Evolutionary conservation across 2,888 invertebrate genomes (phyloP), one percentile per base, ranked within the genome.

Genomic region (Andrena dorsata): DNA sequence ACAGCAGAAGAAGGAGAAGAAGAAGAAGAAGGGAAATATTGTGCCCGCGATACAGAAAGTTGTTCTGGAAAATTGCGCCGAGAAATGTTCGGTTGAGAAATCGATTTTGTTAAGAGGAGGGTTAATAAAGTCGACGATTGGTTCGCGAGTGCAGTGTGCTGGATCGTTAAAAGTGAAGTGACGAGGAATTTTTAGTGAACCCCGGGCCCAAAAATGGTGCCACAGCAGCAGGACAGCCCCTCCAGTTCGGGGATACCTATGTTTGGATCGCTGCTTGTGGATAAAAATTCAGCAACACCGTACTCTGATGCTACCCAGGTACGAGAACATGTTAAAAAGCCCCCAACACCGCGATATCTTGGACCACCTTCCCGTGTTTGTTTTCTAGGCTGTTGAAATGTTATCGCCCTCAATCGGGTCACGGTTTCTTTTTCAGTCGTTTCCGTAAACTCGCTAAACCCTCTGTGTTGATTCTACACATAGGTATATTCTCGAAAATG

Each of bases 281-380:
- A 97, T 95, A 97, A 97, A 94, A 97, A 97, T 94, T 98, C 98
- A 47, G 95, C 96, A 73, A 99, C 99, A 81, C 99, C 99, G 81
- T 99, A 99, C 95, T 98, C 98, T 93, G 99, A 99, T 95, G 99
- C 99, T 85, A 99, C 99, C 91, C 97, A 98, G 97, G 98, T 98
- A 95, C 35, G 23, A 7, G 60, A 3, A 58, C 20, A 8, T 2
- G 51, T 41, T 41, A 16, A 5, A 41, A 41, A 41, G 4, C 16
- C 41, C 41, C 41, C 4, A 13, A 13, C 41, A 41, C 41, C 41
- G 13, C 13, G 16, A 5, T 16, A 41, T 13, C 16, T 41, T 16
- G 4, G 5, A 41, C 16, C 4, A 16, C 16, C 41, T 1, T 41
- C 16, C 16, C 41, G 16, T 41, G 41, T 41, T 41, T 41, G 13